A percentile compares a stretch with the other conserved stretches of the same genome.
These are phyloP conservation scores for Pectinophora gossypiella DNA, from an alignment of 1,140 invertebrate genomes.

Conservation along the genomic window DNA sequence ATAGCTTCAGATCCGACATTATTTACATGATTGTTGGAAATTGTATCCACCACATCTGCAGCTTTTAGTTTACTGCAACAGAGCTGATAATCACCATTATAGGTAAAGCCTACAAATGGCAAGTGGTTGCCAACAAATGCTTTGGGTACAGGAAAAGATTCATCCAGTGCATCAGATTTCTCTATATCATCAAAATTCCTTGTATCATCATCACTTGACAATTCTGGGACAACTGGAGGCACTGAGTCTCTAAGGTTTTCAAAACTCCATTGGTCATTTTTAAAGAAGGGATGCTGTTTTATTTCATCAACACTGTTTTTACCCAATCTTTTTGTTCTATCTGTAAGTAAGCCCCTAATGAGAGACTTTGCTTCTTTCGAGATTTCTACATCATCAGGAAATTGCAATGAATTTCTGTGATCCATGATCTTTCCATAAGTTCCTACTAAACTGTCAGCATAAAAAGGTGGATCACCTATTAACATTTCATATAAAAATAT, in stretches of 20 bases:
- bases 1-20: conserved; percentile 74
- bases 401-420: conserved; percentile 95
- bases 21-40: conserved; percentile 78
- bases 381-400: conserved; percentile 96
- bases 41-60: conserved; percentile 76
- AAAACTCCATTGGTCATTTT: conserved; percentile 98
- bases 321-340: conserved; percentile 93
- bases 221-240: conserved; percentile 97
- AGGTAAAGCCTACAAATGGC: conserved; percentile 99
- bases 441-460: conserved; percentile 97
- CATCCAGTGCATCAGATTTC: conserved; percentile 90
- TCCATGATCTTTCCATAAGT: conserved; percentile 99
- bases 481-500: conserved; percentile 99
- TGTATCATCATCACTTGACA: conserved; percentile 97
- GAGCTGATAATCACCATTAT: conserved; percentile 92
- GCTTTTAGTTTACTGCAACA: conserved; percentile 50
- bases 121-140: conserved; percentile 99
- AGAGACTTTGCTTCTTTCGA: conserved; percentile 93
- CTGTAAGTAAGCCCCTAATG: conserved; percentile 95
- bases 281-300: conserved; percentile 95
- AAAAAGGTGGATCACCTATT: conserved; percentile 99
- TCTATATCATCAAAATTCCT: conserved; percentile 99
- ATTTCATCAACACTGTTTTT: conserved; percentile 97
- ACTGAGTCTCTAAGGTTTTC: conserved; percentile 95
- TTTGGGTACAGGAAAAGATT: conserved; percentile 96